Base-by-base conservation (phyloP, 92 coral and sea anemone genomes). In the Metridium senile region DNA sequence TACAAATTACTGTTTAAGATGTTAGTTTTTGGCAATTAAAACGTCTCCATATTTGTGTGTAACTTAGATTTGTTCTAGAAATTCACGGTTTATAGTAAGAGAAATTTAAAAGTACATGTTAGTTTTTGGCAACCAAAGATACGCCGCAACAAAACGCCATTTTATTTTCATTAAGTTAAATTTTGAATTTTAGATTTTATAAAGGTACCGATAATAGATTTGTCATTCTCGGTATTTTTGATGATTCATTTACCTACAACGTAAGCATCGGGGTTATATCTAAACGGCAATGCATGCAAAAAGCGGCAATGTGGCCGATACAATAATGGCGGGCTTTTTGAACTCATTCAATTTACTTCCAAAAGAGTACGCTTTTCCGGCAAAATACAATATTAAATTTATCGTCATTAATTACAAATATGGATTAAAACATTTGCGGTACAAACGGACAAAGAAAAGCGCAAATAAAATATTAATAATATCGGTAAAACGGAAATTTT, bases 241-340 rank as follows among this genome's bases (percentile, higher is more conserved):
- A 39, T 39, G 49, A 39, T 4, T 39, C 13, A n/a, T 39, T 39
- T 39, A 39, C 13, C 8, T 4, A 39, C 49, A 39, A 4, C 49
- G 49, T 4, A 39, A 4, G 49, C 49, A 39, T 39, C 49, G 6
- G n/a, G n/a, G 49, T 39, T 39, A 13, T 13, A 39, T 39, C 49
- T 4, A 39, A 39, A 39, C 49, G 49, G 6, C 49, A 39, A 39
- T 39, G 49, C 13, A 4, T 39, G 49, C 13, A 6, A 39, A 39
- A 6, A 13, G 10, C 10, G 26, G 6, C 9, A 54, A 54, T 9
- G 23, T 22, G 3, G 26, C 26, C 23, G 23, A 19, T 13, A 13
- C 13, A 39, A 39, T 2, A 61, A 61, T 61, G 66, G 66, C 66
- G 66, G 66, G 66, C 66, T 61, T 61, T 61, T 61, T 61, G 66